phyloP scores from a whole-genome alignment of 1,140 invertebrate genomes.

The Drosophila tsacasi region DNA sequence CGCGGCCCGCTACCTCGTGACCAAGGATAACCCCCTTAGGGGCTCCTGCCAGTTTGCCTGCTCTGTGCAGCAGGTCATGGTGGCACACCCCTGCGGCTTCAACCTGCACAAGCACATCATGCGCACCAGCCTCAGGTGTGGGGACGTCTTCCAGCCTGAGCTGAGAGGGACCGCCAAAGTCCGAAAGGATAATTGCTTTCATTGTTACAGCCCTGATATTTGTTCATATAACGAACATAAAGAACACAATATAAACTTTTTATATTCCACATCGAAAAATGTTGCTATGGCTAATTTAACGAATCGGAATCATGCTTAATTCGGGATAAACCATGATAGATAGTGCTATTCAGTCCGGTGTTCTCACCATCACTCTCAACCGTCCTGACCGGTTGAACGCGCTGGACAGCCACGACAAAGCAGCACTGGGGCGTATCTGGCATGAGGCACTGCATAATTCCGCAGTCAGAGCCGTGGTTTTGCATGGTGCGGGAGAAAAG shows the following conservation, averaged over 20 bases:
- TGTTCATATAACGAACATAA: neutral
- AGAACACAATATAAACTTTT: constrained; percentile 5
- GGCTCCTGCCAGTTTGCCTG: constrained; percentile 3
- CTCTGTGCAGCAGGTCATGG: constrained; percentile 4
- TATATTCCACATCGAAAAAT: constrained; percentile 4
- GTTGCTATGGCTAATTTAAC: constrained; percentile 4
- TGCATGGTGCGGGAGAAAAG: neutral
- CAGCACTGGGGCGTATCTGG: neutral
- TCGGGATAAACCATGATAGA: constrained; percentile 2
- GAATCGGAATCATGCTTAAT: constrained; percentile 3
- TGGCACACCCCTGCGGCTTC: constrained; percentile 1
- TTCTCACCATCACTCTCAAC: constrained; percentile 1
- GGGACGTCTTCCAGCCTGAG: constrained; percentile 1
- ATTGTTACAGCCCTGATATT: constrained; percentile 1
- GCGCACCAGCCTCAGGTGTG: neutral
- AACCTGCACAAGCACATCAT: constrained; percentile 4
- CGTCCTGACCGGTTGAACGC: constrained; percentile 2
- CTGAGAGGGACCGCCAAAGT: constrained; percentile 2
- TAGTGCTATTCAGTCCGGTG: constrained; percentile 3
- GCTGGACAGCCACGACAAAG: constrained; percentile 4
- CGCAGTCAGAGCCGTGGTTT: constrained; percentile 2
- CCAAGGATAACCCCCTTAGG: neutral
- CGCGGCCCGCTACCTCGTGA: neutral
- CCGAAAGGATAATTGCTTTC: constrained; percentile 1
- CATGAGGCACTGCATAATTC: constrained; percentile 1